Conservation (phyloP, 2,797 vertebrate genomes). For the Halcyon chelicuti region DNA sequence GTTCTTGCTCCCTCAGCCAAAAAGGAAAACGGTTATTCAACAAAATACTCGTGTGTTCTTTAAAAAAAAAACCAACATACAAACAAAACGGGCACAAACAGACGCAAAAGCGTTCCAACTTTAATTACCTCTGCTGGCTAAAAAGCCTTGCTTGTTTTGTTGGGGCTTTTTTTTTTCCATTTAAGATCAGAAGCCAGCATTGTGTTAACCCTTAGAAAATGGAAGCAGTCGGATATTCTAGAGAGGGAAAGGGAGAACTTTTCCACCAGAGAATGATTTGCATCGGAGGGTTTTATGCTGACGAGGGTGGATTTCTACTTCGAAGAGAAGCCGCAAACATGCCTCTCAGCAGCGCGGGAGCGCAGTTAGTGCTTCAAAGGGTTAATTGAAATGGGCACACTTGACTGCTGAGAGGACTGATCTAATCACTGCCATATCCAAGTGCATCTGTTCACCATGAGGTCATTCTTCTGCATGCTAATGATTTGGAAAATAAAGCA, state of each 20-base stretch:
- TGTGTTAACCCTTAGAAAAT: not conserved
- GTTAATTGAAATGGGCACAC: slow-evolving; percentile 81
- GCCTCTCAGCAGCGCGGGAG: not conserved
- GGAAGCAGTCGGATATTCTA: not conserved
- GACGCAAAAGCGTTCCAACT: not conserved
- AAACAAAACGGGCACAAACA: not conserved
- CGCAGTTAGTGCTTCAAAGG: slow-evolving; percentile 52
- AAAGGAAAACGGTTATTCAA: not conserved
- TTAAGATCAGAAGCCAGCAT: not conserved
- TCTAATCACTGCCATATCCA: slow-evolving; percentile 84
- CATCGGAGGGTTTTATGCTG: not conserved
- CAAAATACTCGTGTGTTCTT: not conserved
- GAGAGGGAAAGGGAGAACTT: not conserved
- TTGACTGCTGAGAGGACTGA: slow-evolving; percentile 82
- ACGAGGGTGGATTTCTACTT: not conserved
- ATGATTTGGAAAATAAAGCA: slow-evolving; percentile 83
- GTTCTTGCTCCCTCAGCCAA: not conserved
- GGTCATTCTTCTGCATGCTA: slow-evolving; percentile 86
- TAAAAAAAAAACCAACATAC: not conserved
- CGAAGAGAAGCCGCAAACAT: not conserved
- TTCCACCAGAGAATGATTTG: not conserved
- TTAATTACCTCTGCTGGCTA: not conserved
- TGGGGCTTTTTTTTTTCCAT: not conserved
- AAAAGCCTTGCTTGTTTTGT: not conserved
- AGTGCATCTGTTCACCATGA: slow-evolving; percentile 88